These are phyloP conservation scores for Sorex araneus DNA, from an alignment of 2,113 vertebrate species.

Conservation along the genomic window DNA sequence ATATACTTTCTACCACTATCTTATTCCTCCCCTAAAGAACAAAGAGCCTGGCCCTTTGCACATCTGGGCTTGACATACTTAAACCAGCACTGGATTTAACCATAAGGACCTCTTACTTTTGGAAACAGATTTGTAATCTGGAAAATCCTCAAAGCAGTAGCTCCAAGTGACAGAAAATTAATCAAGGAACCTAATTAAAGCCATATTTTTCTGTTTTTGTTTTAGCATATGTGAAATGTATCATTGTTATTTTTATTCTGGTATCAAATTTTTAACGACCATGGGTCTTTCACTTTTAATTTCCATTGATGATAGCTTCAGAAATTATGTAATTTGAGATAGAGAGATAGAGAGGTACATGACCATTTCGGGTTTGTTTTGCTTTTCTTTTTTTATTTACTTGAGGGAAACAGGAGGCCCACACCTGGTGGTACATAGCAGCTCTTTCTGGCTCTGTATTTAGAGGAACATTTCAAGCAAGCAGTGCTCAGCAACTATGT, in stretches of 20 bases:
- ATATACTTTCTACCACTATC: background rate
- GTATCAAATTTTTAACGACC: constrained; percentile 36
- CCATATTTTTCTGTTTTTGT: constrained; percentile 42
- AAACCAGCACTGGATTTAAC: background rate
- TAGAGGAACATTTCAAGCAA: too few species aligned
- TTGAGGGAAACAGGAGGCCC: too few species aligned
- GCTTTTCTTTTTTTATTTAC: background rate
- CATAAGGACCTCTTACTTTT: constrained; percentile 62
- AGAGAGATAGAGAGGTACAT: background rate
- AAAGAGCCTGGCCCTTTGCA: background rate
- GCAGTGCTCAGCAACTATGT: too few species aligned
- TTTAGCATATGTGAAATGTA: background rate
- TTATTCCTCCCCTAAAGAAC: background rate
- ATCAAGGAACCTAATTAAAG: constrained; percentile 70
- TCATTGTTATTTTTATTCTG: constrained; percentile 29
- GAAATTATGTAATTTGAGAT: background rate
- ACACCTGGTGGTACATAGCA: too few species aligned
- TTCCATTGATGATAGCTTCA: background rate
- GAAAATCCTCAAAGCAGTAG: constrained; percentile 61
- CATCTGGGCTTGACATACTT: background rate
- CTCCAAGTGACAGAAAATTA: constrained; percentile 23
- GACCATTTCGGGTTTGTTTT: background rate
- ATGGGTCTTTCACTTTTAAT: background rate
- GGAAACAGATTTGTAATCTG: constrained; percentile 71
- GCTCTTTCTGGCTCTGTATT: too few species aligned